phyloP scores from a whole-genome alignment of 2,888 invertebrate species.

The Tanytarsus gracilentus region DNA sequence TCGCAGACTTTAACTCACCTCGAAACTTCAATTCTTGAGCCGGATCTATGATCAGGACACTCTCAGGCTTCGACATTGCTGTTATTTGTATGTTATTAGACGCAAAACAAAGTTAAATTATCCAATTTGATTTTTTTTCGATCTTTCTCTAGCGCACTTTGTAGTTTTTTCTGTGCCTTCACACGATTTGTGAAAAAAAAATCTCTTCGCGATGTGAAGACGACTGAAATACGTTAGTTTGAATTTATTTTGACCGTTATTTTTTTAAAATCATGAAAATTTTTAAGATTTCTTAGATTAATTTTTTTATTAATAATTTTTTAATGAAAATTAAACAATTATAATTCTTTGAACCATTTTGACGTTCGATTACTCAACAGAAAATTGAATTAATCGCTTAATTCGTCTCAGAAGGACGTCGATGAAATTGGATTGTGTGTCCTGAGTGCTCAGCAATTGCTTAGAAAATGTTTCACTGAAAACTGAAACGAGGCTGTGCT shows the following conservation, averaged over 20 bases:
- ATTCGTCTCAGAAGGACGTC: constrained; percentile 68
- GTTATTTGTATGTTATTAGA: constrained; percentile 33
- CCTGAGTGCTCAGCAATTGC: constrained; percentile 60
- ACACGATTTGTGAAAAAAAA: no score
- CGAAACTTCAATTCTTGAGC: constrained; percentile 80
- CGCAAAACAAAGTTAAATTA: constrained; percentile 15
- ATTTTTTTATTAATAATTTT: not conserved
- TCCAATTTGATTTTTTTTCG: no score
- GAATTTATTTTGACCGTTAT: not conserved
- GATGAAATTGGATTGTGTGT: constrained; percentile 56
- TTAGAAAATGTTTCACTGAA: constrained; percentile 73
- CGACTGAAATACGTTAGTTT: no score
- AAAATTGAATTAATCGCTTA: constrained; percentile 68
- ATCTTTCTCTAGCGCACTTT: no score
- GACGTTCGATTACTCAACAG: constrained; percentile 42
- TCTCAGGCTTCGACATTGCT: constrained; percentile 62
- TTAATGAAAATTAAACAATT: not conserved
- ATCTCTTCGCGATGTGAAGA: no score
- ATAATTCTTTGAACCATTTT: not conserved
- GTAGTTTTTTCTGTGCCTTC: no score
- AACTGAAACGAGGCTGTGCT: constrained; percentile 60
- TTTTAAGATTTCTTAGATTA: not conserved
- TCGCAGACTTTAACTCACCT: constrained; percentile 53
- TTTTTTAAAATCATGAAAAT: not conserved
- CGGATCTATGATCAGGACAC: constrained; percentile 79